phyloP scores from a whole-genome alignment of 2,888 invertebrate genomes.

The Metellina segmentata region DNA sequence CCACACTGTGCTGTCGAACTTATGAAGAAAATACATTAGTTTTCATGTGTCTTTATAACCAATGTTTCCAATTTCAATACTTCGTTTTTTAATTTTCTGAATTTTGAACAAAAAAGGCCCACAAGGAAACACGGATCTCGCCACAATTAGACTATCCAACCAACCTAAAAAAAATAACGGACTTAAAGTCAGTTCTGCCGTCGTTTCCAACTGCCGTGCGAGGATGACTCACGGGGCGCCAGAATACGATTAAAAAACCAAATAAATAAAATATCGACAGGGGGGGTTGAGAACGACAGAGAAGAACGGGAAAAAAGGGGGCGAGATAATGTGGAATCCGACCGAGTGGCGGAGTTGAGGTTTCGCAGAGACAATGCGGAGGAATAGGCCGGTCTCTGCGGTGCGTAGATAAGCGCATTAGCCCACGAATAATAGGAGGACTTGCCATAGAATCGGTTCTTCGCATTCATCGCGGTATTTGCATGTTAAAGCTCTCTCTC shows the following conservation, averaged over 20 bases:
- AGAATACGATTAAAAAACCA: conserved; percentile 2
- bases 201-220: not conserved
- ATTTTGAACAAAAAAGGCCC: too few relatives aligned
- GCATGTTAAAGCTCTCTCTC: conserved; percentile 73
- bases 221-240: conserved; percentile 42
- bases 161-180: too few relatives aligned
- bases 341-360: conserved; percentile 47
- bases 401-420: conserved; percentile 74
- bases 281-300: conserved; percentile 31
- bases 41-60: too few relatives aligned
- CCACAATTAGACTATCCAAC: too few relatives aligned
- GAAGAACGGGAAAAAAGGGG: conserved; percentile 13
- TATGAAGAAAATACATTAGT: too few relatives aligned
- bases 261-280: conserved; percentile 64
- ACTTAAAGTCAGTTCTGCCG: too few relatives aligned
- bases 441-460: conserved; percentile 73
- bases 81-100: too few relatives aligned
- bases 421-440: conserved; percentile 47
- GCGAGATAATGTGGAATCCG: conserved; percentile 45
- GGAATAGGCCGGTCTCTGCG: conserved; percentile 59
- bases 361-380: conserved; percentile 70
- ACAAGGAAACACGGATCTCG: too few relatives aligned
- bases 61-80: too few relatives aligned
- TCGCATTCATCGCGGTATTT: conserved; percentile 72
- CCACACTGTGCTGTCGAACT: too few relatives aligned